Base-by-base conservation (phyloP, 2,113 vertebrate genomes). In the Phrynocephalus versicolor region DNA sequence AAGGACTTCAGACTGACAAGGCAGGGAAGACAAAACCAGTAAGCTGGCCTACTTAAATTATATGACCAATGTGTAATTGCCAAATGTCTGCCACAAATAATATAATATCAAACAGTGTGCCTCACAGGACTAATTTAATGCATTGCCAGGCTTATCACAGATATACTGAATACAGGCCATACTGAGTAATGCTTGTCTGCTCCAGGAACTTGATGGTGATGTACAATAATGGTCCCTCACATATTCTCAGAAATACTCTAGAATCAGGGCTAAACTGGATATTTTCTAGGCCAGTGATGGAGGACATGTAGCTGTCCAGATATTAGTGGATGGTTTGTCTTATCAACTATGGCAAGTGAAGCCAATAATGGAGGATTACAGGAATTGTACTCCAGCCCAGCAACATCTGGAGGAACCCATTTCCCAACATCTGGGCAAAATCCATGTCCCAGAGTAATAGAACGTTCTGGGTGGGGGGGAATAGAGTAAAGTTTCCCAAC, bases 1-100 rank as follows among this genome's bases (percentile, higher is more conserved):
- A n/a, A n/a, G n/a, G n/a, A n/a, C n/a, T n/a, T n/a, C n/a, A n/a
- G n/a, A n/a, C n/a, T n/a, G n/a, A n/a, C n/a, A n/a, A n/a, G n/a
- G n/a, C n/a, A n/a, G n/a, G n/a, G n/a, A n/a, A n/a, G n/a, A n/a
- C 87, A 90, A 80, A 90, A 90, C 90, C 90, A 88, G 94, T 95
- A 93, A 94, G 93, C 9, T 92, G 93, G 83, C 74, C 79, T 89
- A 78, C 64, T 81, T 90, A 82, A 87, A 86, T 91, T 84, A 88
- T 90, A 90, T 92, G 90, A 95, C 93, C 95, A 94, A 96, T 94
- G 76, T 89, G 55, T 93, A 89, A 94, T 95, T 94, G 91, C 91
- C 90, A 91, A 89, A 75, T 93, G 83, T 75, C 88, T 91, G 83
- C 83, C 91, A 86, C 79, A 91, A 95, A 95, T 93, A 94, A 94